Conservation (phyloP, 2,888 invertebrate genomes). For the Platerodrilus igneus region DNA sequence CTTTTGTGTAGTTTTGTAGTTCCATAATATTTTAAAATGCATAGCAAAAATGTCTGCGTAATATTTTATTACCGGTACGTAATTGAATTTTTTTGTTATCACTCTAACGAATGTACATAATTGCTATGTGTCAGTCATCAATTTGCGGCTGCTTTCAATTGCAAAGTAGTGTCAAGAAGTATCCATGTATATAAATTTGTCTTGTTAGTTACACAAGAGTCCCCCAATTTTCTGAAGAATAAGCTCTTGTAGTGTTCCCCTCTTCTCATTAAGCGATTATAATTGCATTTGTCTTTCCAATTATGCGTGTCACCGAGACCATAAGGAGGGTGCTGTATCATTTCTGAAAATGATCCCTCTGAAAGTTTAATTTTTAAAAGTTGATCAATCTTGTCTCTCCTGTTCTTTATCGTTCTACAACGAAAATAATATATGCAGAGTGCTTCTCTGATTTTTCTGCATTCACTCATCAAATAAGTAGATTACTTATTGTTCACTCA, state of each 20-base stretch:
- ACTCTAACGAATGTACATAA: no score
- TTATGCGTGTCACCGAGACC: constrained; percentile 41
- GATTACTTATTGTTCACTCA: no score
- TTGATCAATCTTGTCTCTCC: constrained; percentile 29
- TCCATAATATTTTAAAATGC: no score
- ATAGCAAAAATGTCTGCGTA: no score
- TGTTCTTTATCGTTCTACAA: constrained; percentile 5
- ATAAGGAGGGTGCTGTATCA: constrained; percentile 32
- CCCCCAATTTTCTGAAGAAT: constrained; percentile 24
- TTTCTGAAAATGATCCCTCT: constrained; percentile 30
- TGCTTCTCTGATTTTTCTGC: constrained; percentile 10
- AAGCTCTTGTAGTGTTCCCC: constrained; percentile 26
- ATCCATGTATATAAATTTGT: constrained; percentile 18
- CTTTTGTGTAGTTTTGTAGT: no score
- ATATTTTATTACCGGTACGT: no score
- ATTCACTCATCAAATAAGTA: no score
- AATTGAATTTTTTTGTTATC: no score
- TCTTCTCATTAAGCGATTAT: constrained; percentile 40
- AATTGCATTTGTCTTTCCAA: constrained; percentile 44
- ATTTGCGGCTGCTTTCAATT: constrained; percentile 10
- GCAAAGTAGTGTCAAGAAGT: constrained; percentile 13
- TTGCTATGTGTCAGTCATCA: no score
- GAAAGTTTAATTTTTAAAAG: constrained; percentile 34
- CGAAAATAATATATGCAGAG: constrained; percentile 14
- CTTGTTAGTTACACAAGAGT: constrained; percentile 19